phyloP scores from a whole-genome alignment of 2,888 invertebrate genomes.

The Trichogramma dendrolimi region DNA sequence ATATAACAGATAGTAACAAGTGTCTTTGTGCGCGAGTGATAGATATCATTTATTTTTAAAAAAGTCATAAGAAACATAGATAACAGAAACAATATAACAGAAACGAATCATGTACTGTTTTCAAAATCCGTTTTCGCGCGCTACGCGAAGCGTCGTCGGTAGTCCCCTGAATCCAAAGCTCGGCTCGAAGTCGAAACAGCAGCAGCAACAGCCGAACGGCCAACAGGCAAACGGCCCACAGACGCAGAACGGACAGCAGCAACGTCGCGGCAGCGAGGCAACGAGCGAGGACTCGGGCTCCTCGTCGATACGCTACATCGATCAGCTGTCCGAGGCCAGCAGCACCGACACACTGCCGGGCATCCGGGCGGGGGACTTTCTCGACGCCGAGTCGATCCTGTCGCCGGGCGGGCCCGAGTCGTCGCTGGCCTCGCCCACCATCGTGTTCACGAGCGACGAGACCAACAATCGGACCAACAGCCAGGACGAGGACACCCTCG shows the following conservation, averaged over 20 bases:
- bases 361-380: constrained; percentile 42
- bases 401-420: constrained; percentile 36
- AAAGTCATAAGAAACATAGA: neutral
- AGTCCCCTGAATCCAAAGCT: constrained; percentile 27
- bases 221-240: constrained; percentile 27
- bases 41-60: neutral
- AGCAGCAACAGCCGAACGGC: constrained; percentile 25
- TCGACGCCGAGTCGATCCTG: constrained; percentile 42
- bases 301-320: constrained; percentile 47
- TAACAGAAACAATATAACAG: neutral
- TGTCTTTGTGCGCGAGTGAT: too few relatives aligned
- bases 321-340: constrained; percentile 45
- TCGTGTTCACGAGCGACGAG: constrained; percentile 28
- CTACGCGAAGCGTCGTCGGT: constrained; percentile 38
- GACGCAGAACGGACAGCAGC: constrained; percentile 14
- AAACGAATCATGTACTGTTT: constrained; percentile 50
- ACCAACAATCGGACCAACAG: neutral
- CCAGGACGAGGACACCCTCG: constrained; percentile 9
- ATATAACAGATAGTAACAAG: too few relatives aligned
- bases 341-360: constrained; percentile 49
- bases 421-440: constrained; percentile 30
- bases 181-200: constrained; percentile 27
- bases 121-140: constrained; percentile 49
- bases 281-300: constrained; percentile 46
- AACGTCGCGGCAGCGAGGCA: constrained; percentile 44